Percentiles rank a stretch among this genome's conserved stretches.
phyloP scores from a whole-genome alignment of 2,888 invertebrate species.

The Ectropis crepuscularia region DNA sequence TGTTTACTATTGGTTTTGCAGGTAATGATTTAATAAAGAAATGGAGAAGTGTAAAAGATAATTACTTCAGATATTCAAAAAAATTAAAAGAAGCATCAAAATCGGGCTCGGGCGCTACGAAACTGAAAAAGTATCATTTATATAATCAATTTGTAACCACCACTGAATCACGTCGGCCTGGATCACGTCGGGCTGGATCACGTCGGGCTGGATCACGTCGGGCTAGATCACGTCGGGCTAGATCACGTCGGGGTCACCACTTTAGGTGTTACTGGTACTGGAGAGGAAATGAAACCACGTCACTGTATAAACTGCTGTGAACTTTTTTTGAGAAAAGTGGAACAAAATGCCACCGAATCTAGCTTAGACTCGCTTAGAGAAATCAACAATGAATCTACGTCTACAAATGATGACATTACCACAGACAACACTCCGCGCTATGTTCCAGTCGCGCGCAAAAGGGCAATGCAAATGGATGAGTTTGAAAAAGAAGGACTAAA shows the following conservation, averaged over 20 bases:
- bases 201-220: no score
- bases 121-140: background rate
- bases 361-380: background rate
- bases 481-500: background rate
- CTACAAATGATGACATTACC: background rate
- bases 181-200: no score
- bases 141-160: background rate
- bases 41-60: background rate
- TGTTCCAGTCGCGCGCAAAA: constrained; percentile 35
- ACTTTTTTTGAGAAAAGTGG: background rate
- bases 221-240: no score
- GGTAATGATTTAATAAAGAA: background rate
- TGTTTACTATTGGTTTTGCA: constrained; percentile 32
- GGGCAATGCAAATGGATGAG: constrained; percentile 37
- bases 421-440: background rate
- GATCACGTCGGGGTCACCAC: no score
- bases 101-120: constrained; percentile 1
- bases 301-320: no score
- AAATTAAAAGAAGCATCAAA: background rate
- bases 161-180: no score
- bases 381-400: background rate
- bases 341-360: background rate
- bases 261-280: no score
- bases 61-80: background rate
- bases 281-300: no score